Base-by-base conservation (phyloP, 2,888 invertebrate genomes). In the Rhyacophila evoluta region DNA sequence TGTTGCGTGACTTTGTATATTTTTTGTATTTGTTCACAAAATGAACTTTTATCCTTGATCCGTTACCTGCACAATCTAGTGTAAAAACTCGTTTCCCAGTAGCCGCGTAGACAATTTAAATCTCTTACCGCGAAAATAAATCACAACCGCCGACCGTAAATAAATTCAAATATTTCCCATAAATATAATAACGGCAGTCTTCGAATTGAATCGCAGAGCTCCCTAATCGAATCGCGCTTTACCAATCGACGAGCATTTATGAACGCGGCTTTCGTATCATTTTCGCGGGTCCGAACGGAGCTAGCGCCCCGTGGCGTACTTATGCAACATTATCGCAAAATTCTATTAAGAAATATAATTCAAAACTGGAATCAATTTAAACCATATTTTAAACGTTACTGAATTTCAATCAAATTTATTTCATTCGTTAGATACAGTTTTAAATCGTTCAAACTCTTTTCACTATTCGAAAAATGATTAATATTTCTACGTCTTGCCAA, bases 211-310 rank as follows among this genome's bases (percentile, higher is more conserved):
- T 70, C 36, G 70, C 29, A 28, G 8, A 70, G 70, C 70, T 36
- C 37, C 19, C 39, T 37, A 75, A 78, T 78, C 71, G 75, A 68
- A 78, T 78, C 72, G 72, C 28, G 67, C 74, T 78, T 78, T 74
- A 39, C 74, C 78, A 74, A 74, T 78, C 78, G 78, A 74, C 72
- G 78, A 69, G 72, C 71, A 72, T 78, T 74, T 36, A 78, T 74
- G 72, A 71, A 70, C 71, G 39, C 71, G 70, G 79, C 12, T 55
- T 55, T 19, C 55, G 72, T 79, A 75, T 75, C 70, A 79, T 68
- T 77, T 71, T 74, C 77, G 72, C 72, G 67, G 38, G 74, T 74
- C 77, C 77, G 69, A 33, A 8, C 29, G 69, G 33, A n/a, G 55
- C 15, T 19, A 19, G 19, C 15, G 15, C 8, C 6, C 55, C 15